Percentiles rank a stretch among this genome's conserved stretches.
Evolutionary conservation across 2,888 invertebrate genomes (phyloP).

Genomic region (Julus scanicus): DNA sequence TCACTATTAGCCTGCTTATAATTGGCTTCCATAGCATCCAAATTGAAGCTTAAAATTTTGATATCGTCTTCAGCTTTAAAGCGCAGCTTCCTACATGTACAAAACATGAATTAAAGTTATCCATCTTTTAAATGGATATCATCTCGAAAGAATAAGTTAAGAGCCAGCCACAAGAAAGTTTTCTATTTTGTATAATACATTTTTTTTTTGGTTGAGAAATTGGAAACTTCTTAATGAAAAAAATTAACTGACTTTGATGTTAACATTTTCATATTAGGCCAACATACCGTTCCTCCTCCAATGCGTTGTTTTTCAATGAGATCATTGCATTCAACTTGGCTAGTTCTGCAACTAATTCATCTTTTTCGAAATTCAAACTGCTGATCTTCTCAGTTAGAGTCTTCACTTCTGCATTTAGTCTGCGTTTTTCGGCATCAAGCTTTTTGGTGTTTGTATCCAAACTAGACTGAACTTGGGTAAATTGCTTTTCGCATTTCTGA

Average conservation of each 20-base stretch:
- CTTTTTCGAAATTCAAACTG: not conserved
- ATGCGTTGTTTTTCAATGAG: not conserved
- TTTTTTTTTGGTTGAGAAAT: too few relatives aligned
- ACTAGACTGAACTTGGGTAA: not conserved
- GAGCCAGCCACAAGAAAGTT: not conserved
- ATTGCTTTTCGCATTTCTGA: not conserved
- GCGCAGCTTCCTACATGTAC: slow-evolving; percentile 30
- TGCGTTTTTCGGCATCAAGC: not conserved
- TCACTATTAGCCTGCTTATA: not conserved
- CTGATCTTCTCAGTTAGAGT: not conserved
- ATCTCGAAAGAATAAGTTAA: not conserved
- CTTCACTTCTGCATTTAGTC: not conserved
- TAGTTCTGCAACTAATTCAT: not conserved
- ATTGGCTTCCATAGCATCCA: not conserved
- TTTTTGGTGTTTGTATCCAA: not conserved
- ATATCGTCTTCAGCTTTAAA: slow-evolving; percentile 55
- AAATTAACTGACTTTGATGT: too few relatives aligned
- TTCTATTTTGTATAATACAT: not conserved
- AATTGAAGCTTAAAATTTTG: slow-evolving; percentile 52
- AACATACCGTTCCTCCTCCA: slow-evolving; percentile 21
- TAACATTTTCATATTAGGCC: too few relatives aligned
- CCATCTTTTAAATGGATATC: not conserved
- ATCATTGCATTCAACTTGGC: not conserved
- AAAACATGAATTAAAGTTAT: not conserved
- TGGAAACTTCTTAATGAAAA: not conserved